A percentile compares a stretch with the other conserved stretches of the same genome.
Conservation (phyloP, 2,888 invertebrate genomes). For the Chaetoderma sp. region DNA sequence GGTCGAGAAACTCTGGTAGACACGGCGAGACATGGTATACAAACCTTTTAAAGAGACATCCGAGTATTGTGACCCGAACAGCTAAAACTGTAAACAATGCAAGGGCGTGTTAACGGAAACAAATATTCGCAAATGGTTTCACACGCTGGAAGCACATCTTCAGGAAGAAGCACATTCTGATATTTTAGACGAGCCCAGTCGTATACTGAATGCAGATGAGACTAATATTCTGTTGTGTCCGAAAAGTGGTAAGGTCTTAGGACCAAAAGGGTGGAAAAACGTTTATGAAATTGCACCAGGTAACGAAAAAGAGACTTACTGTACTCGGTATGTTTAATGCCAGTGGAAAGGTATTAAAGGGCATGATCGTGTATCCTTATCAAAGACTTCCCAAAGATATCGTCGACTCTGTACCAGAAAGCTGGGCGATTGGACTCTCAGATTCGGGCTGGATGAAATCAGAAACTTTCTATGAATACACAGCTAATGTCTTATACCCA, state of each 20-base stretch:
- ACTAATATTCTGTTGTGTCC: slow-evolving; percentile 6
- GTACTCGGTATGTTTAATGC: not conserved
- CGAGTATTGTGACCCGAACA: not conserved
- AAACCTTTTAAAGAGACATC: slow-evolving; percentile 8
- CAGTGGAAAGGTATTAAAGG: not conserved
- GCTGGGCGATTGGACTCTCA: not conserved
- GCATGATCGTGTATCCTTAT: not conserved
- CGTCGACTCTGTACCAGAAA: not conserved
- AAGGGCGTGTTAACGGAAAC: slow-evolving; percentile 6
- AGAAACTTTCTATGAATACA: not conserved
- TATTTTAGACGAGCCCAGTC: not conserved
- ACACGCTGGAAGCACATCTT: not conserved
- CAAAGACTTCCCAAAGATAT: not conserved
- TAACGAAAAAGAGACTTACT: not conserved
- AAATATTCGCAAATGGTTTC: slow-evolving; percentile 16
- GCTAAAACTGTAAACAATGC: slow-evolving; percentile 8
- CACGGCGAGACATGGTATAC: slow-evolving; percentile 24
- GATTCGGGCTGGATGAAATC: not conserved
- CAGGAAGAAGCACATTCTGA: slow-evolving; percentile 2
- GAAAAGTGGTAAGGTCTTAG: not conserved
- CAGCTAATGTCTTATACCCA: not conserved
- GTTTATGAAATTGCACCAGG: slow-evolving; percentile 17
- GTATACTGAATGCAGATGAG: not conserved
- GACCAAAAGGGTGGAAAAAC: slow-evolving; percentile 4
- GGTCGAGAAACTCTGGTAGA: slow-evolving; percentile 10